phyloP scores from a whole-genome alignment of 2,888 invertebrate genomes.

The Drosophila putrida region DNA sequence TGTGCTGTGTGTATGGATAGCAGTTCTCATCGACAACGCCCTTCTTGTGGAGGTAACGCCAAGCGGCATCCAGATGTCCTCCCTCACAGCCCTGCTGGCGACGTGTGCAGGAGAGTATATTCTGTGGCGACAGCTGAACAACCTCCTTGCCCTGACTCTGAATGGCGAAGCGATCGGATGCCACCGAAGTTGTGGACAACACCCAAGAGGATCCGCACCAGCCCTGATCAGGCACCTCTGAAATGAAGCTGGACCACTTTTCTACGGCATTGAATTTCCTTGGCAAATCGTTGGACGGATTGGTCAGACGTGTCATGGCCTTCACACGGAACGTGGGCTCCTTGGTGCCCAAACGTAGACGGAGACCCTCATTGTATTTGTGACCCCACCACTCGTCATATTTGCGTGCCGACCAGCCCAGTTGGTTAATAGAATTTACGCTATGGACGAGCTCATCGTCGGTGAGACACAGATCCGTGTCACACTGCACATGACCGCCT shows the following conservation, averaged over 20 bases:
- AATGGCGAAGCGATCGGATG: constrained; percentile 93
- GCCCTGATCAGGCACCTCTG: constrained; percentile 90
- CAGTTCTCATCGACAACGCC: constrained; percentile 94
- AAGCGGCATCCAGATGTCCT: constrained; percentile 95
- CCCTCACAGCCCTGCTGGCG: constrained; percentile 94
- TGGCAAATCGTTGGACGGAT: constrained; percentile 86
- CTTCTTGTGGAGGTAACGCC: constrained; percentile 93
- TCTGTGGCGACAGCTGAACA: constrained; percentile 92
- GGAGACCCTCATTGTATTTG: constrained; percentile 92
- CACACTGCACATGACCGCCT: constrained; percentile 87
- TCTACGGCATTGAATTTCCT: constrained; percentile 90
- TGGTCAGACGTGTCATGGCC: constrained; percentile 83
- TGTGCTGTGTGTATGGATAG: constrained; percentile 91
- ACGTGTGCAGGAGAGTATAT: constrained; percentile 93
- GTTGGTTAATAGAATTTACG: constrained; percentile 87
- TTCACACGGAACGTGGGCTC: constrained; percentile 84
- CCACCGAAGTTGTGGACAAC: constrained; percentile 92
- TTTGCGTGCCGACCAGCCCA: constrained; percentile 93
- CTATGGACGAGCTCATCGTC: constrained; percentile 89
- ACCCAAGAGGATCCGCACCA: constrained; percentile 97
- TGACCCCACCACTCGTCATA: constrained; percentile 94
- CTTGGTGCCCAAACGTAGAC: constrained; percentile 89
- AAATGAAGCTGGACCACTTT: constrained; percentile 91
- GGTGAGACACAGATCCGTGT: constrained; percentile 91
- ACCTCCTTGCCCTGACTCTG: constrained; percentile 93